Evolutionary conservation across 2,113 vertebrate genomes (phyloP), one percentile per base, ranked within the genome.

Genomic region (Struthio camelus): DNA sequence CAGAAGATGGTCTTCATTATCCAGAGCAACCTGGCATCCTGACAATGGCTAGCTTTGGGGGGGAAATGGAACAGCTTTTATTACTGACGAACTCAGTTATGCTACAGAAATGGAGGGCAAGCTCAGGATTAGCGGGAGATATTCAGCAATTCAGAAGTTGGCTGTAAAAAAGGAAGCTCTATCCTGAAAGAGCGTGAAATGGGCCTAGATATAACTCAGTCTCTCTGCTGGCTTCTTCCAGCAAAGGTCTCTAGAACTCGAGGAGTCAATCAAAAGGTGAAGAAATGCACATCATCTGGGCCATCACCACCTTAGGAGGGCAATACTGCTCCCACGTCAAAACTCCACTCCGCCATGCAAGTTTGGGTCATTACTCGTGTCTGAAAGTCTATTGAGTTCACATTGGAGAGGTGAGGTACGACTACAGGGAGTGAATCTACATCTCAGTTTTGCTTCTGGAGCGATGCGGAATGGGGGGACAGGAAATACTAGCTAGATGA

Each of bases 1-100:
- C 50, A 93, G 87, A 78, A 78, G 93, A 85, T 0, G 0, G 28
- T 28, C 71, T 80, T 80, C 0, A 0, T n/a, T 66, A 44, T 20
- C 87, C 78, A 80, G 40, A 92, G 64, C 85, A 83, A 85, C 82
- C 64, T 70, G 32, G 34, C 66, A 51, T 27, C 80, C 84, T 2
- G 4, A 23, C 66, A 92, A 84, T 75, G 78, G 7, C 67, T 75
- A 70, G 30, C 66, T 87, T 61, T 10, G 0, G 0, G 5, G 5
- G 42, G 75, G 27, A 69, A 80, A 54, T 7, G 11, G 77, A 86
- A 30, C 44, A 70, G 32, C 71, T 50, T 53, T 61, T 8, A 3
- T 23, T 59, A 18, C 3, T 36, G 23, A 94, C 73, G 62, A 93
- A 28, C 67, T 59, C 54, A 14, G 44, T 58, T 32, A 25, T 1